Evolutionary conservation across 2,888 invertebrate species (phyloP).

Genomic region (Eurois occulta): DNA sequence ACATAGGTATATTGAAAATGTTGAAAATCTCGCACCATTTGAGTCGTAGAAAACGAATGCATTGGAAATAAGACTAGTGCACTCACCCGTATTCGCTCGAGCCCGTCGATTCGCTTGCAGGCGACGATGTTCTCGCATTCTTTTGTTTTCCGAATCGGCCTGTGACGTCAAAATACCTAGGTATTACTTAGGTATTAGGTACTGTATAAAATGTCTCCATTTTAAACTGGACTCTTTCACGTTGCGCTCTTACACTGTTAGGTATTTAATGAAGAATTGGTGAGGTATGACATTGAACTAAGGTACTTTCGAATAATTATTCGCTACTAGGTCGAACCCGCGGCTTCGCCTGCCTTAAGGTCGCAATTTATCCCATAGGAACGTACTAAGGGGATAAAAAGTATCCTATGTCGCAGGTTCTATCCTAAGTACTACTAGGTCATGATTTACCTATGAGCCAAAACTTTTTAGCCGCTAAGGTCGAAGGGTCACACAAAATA

Average conservation of each 20-base stretch:
- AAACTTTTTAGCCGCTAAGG: too few species aligned
- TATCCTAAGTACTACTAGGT: too few species aligned
- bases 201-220: slow-evolving; percentile 12
- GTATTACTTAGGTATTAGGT: slow-evolving; percentile 13
- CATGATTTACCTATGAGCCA: not conserved
- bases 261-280: not conserved
- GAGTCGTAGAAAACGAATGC: slow-evolving; percentile 44
- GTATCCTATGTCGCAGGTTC: not conserved
- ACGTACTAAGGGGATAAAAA: not conserved
- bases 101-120: slow-evolving; percentile 27
- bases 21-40: slow-evolving; percentile 32
- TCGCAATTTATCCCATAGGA: not conserved
- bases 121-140: slow-evolving; percentile 28
- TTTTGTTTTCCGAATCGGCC: slow-evolving; percentile 42
- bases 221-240: not conserved
- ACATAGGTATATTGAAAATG: slow-evolving; percentile 18
- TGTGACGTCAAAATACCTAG: slow-evolving; percentile 28
- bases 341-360: too few species aligned
- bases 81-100: slow-evolving; percentile 36
- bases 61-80: slow-evolving; percentile 60
- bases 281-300: too few species aligned
- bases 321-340: too few species aligned
- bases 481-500: too few species aligned
- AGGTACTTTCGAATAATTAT: too few species aligned
- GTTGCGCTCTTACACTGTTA: not conserved